Evolutionary conservation across 2,888 invertebrate species (phyloP).

Genomic region (Mayetiola destructor): DNA sequence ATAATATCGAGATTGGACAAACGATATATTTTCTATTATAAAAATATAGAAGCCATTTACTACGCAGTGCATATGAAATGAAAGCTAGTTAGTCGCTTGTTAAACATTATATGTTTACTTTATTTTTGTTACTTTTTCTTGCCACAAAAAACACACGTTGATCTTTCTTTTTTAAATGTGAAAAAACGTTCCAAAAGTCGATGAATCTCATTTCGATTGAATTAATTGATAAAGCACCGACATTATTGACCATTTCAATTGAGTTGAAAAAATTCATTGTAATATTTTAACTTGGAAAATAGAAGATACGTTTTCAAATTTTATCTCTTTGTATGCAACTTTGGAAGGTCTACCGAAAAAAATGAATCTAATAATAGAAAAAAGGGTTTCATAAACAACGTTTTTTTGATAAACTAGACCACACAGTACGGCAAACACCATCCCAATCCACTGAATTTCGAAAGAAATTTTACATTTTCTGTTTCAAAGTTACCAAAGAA

Average conservation of each 20-base stretch:
- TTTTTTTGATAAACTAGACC: too few species aligned
- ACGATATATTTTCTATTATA: slow-evolving; percentile 10
- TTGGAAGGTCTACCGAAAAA: too few species aligned
- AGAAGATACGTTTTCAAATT: neutral
- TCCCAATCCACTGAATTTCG: too few species aligned
- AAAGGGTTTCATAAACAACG: too few species aligned
- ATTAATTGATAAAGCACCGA: slow-evolving; percentile 9
- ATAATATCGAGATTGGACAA: slow-evolving; percentile 6
- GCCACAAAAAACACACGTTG: too few species aligned
- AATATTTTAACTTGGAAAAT: neutral
- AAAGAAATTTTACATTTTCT: too few species aligned
- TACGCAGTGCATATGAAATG: too few species aligned
- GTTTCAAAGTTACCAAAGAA: too few species aligned
- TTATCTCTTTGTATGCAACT: neutral
- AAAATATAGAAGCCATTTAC: slow-evolving; percentile 8
- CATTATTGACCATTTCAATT: slow-evolving; percentile 10
- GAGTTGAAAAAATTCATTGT: neutral
- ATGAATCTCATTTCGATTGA: slow-evolving; percentile 11
- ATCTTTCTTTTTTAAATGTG: neutral
- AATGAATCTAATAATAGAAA: too few species aligned
- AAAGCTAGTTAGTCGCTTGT: slow-evolving; percentile 12
- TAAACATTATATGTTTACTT: neutral
- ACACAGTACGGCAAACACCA: too few species aligned
- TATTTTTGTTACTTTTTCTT: neutral
- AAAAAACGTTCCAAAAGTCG: neutral